Conservation (phyloP, 37 sponge, comb jelly and placozoan species). For the Agelas oroides region DNA sequence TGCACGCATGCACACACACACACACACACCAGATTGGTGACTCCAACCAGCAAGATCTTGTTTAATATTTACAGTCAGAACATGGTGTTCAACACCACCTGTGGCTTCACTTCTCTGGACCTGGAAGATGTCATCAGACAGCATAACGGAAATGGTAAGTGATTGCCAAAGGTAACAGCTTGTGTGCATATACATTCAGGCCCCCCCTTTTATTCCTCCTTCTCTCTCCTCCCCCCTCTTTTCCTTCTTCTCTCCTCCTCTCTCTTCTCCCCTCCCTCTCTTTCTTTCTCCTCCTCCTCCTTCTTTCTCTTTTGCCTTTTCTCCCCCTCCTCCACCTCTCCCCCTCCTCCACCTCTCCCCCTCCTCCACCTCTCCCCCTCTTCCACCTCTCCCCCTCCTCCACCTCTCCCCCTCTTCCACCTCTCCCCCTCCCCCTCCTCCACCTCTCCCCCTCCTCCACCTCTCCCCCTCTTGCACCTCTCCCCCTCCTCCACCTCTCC, state of each 20-base stretch:
- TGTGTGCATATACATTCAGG: not conserved
- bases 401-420: too few relatives aligned
- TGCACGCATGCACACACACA: constrained; percentile 33
- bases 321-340: not conserved
- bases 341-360: not conserved
- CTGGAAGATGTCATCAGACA: constrained; percentile 36
- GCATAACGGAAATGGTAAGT: constrained; percentile 48
- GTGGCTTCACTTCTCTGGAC: constrained; percentile 33
- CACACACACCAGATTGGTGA: constrained; percentile 29
- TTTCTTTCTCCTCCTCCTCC: constrained; percentile 9
- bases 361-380: too few relatives aligned
- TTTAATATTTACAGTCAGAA: constrained; percentile 37
- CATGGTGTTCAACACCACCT: not conserved
- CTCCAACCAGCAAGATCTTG: constrained; percentile 30
- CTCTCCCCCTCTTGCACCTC: not conserved
- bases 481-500: constrained; percentile 17
- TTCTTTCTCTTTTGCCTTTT: too few relatives aligned
- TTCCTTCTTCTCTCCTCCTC: constrained; percentile 2
- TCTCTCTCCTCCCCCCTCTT: not conserved
- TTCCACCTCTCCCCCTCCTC: too few relatives aligned
- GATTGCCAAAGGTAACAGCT: not conserved
- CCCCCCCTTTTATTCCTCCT: not conserved
- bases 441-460: too few relatives aligned
- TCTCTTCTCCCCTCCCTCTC: not conserved
- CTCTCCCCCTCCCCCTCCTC: too few relatives aligned